These are phyloP conservation scores for Trypoxylus dichotomus DNA, from an alignment of 1,140 invertebrate species.

Conservation along the genomic window DNA sequence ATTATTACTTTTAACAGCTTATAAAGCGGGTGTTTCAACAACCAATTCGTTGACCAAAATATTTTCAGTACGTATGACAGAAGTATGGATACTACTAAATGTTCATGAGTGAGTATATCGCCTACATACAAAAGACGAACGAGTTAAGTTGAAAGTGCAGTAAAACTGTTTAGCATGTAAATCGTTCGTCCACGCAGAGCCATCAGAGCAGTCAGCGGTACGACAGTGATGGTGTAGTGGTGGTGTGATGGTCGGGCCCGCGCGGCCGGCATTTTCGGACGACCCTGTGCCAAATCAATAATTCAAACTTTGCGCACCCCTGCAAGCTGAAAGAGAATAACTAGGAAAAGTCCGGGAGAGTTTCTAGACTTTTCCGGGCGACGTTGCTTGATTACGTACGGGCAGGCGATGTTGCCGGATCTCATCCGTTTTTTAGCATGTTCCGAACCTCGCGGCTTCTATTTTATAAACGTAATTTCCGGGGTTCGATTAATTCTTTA, in stretches of 20 bases:
- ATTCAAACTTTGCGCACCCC: constrained; percentile 26
- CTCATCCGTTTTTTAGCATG: neutral
- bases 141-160: neutral
- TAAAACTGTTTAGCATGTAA: neutral
- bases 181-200: neutral
- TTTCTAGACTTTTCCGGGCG: constrained; percentile 36
- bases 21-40: too few relatives aligned
- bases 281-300: constrained; percentile 11
- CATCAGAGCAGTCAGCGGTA: neutral
- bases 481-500: neutral
- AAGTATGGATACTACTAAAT: too few relatives aligned
- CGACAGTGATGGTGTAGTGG: neutral
- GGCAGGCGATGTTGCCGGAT: constrained; percentile 31
- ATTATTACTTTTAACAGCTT: too few relatives aligned
- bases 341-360: constrained; percentile 21
- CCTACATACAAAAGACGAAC: neutral
- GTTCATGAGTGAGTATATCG: too few relatives aligned
- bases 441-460: neutral
- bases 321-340: constrained; percentile 25
- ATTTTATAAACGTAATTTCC: neutral
- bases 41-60: too few relatives aligned
- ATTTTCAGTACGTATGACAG: too few relatives aligned
- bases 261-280: constrained; percentile 8
- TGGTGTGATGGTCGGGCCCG: neutral
- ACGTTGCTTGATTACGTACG: constrained; percentile 23